Evolutionary conservation across 2,888 invertebrate genomes (phyloP).

Genomic region (Drosophila merina): DNA sequence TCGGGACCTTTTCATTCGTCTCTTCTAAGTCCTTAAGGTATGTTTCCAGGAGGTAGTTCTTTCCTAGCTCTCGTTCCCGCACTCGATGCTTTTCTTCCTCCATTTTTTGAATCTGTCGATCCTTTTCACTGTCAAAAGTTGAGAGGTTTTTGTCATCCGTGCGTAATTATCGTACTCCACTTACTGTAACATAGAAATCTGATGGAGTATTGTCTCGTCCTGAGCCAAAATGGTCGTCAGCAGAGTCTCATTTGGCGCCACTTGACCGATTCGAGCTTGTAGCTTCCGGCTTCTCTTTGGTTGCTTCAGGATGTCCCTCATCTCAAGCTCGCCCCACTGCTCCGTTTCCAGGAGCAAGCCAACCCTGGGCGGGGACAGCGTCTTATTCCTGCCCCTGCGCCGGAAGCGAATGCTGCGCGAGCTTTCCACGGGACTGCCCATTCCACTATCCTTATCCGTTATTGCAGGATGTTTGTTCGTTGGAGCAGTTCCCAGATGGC

Average conservation of each 20-base stretch:
- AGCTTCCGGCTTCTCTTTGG: conserved; percentile 49
- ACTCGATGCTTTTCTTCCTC: conserved; percentile 91
- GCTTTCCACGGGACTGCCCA: conserved; percentile 83
- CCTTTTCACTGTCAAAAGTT: conserved; percentile 87
- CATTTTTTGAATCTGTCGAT: conserved; percentile 90
- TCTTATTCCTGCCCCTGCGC: conserved; percentile 72
- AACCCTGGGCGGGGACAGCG: neutral
- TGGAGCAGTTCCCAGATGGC: conserved; percentile 65
- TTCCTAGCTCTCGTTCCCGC: conserved; percentile 90
- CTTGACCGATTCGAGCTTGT: conserved; percentile 12
- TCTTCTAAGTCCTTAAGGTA: conserved; percentile 87
- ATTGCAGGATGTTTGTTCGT: conserved; percentile 28
- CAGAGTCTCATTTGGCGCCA: conserved; percentile 84
- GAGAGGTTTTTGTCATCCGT: neutral
- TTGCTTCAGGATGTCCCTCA: conserved; percentile 74
- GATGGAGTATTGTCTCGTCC: conserved; percentile 86
- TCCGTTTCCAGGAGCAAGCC: conserved; percentile 43
- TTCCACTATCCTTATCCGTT: conserved; percentile 82
- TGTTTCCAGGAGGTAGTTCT: conserved; percentile 91
- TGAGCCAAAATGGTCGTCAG: conserved; percentile 86
- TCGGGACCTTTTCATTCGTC: conserved; percentile 11
- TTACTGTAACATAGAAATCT: conserved; percentile 83
- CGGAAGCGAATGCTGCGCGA: conserved; percentile 82
- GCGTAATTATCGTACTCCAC: conserved; percentile 10
- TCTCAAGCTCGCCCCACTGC: conserved; percentile 66